Conservation (phyloP, 2,797 vertebrate species). For the Pseudochaenichthys georgianus region DNA sequence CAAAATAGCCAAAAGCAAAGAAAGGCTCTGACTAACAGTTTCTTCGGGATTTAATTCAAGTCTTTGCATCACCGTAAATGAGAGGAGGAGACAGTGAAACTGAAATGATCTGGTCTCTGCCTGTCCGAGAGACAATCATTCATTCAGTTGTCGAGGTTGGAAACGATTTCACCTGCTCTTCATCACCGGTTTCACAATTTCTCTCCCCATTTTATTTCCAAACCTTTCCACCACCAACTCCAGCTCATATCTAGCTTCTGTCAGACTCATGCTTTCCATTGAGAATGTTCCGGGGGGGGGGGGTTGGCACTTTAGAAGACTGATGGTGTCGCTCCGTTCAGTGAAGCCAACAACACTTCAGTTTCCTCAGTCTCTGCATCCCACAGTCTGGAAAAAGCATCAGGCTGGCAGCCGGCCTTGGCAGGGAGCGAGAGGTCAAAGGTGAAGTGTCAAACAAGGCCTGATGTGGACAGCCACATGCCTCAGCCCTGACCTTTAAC, state of each 20-base stretch:
- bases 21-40: constrained; percentile 34
- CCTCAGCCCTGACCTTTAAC: constrained; percentile 73
- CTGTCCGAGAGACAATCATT: constrained; percentile 6
- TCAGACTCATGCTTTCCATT: constrained; percentile 60
- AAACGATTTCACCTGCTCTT: constrained; percentile 19
- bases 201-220: constrained; percentile 4
- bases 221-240: constrained; percentile 46
- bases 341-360: constrained; percentile 16
- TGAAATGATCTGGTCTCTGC: not conserved
- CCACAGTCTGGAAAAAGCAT: constrained; percentile 51
- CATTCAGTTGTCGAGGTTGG: constrained; percentile 16
- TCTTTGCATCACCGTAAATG: constrained; percentile 9
- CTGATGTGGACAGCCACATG: constrained; percentile 69
- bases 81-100: not conserved
- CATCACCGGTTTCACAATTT: constrained; percentile 33
- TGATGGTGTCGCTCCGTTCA: constrained; percentile 22
- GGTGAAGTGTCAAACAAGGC: constrained; percentile 58
- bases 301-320: constrained; percentile 6
- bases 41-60: constrained; percentile 20
- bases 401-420: constrained; percentile 46
- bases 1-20: constrained; percentile 22
- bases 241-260: constrained; percentile 46
- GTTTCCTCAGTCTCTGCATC: constrained; percentile 32
- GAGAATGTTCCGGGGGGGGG: not conserved
- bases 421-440: constrained; percentile 40